Evolutionary conservation across 30 jellyfish, hydroid and myxozoan genomes (phyloP).

Genomic region (Hydra vulgaris): DNA sequence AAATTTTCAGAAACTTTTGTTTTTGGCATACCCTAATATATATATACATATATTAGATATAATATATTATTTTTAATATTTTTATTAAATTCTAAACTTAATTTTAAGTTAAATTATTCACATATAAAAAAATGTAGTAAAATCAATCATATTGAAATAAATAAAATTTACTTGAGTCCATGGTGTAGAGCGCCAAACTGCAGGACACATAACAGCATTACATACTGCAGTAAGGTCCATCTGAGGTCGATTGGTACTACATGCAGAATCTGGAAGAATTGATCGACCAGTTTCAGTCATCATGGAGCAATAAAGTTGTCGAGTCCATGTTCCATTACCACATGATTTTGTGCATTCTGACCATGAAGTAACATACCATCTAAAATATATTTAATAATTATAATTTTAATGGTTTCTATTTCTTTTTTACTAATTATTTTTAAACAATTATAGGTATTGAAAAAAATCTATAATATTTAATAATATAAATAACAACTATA

Average conservation of each 20-base stretch:
- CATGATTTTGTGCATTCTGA: constrained; percentile 44
- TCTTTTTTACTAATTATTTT: too few relatives aligned
- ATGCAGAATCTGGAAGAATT: constrained; percentile 21
- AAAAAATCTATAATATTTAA: too few relatives aligned
- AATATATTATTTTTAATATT: too few relatives aligned
- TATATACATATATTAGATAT: too few relatives aligned
- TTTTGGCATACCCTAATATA: too few relatives aligned
- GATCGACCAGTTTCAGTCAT: constrained; percentile 14
- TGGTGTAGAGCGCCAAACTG: constrained; percentile 38
- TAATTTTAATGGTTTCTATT: not conserved
- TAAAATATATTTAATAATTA: not conserved
- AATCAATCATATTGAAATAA: not conserved
- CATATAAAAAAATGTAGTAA: not conserved
- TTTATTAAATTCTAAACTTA: too few relatives aligned
- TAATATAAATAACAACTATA: too few relatives aligned
- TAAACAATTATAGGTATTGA: too few relatives aligned
- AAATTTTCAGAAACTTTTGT: too few relatives aligned
- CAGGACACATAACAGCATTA: constrained; percentile 50
- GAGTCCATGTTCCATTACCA: constrained; percentile 47
- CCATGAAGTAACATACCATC: constrained; percentile 68
- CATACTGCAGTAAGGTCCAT: constrained; percentile 16
- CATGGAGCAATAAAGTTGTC: constrained; percentile 39
- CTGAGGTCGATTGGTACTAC: constrained; percentile 39
- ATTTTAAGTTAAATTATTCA: too few relatives aligned
- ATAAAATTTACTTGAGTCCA: constrained; percentile 33